These are phyloP conservation scores for Bicyclus anynana DNA, from an alignment of 1,140 invertebrate species.

Conservation along the genomic window DNA sequence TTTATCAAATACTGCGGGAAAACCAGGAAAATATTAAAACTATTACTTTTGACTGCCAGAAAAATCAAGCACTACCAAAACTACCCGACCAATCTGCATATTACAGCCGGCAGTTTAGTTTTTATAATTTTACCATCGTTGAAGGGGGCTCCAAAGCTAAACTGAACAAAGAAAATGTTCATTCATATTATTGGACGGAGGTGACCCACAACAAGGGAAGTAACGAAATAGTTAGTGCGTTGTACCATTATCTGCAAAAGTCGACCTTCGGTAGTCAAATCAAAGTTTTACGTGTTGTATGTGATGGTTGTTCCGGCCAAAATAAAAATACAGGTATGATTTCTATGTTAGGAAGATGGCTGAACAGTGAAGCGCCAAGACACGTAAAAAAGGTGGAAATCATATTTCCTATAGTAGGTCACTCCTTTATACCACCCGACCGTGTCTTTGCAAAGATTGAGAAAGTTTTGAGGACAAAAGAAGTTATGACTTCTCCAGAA, in stretches of 20 bases:
- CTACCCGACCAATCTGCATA: conserved; percentile 49
- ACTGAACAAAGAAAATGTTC: conserved; percentile 35
- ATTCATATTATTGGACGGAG: conserved; percentile 44
- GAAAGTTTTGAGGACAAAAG: conserved; percentile 1
- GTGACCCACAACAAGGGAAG: conserved; percentile 31
- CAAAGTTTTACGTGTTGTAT: conserved; percentile 26
- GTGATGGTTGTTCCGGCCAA: conserved; percentile 29
- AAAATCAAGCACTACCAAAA: conserved; percentile 47
- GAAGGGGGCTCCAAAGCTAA: conserved; percentile 37
- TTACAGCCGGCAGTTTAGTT: conserved; percentile 49
- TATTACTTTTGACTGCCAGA: conserved; percentile 58
- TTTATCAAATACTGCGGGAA: conserved; percentile 43
- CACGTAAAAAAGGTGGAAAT: not conserved
- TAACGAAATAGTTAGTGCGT: conserved; percentile 38
- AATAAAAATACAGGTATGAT: conserved; percentile 42
- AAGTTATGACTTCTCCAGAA: not conserved
- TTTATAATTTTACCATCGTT: conserved; percentile 52
- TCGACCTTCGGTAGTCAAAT: conserved; percentile 18
- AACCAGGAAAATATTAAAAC: conserved; percentile 25
- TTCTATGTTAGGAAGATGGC: conserved; percentile 20
- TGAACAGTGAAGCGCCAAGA: not conserved
- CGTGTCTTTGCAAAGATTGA: conserved; percentile 2
- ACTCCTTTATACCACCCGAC: conserved; percentile 9
- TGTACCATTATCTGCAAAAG: conserved; percentile 30
- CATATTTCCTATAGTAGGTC: conserved; percentile 7